Evolutionary conservation across 2,888 invertebrate species (phyloP), one percentile per base, ranked within the genome.

Genomic region (Phrixothrix hirtus): DNA sequence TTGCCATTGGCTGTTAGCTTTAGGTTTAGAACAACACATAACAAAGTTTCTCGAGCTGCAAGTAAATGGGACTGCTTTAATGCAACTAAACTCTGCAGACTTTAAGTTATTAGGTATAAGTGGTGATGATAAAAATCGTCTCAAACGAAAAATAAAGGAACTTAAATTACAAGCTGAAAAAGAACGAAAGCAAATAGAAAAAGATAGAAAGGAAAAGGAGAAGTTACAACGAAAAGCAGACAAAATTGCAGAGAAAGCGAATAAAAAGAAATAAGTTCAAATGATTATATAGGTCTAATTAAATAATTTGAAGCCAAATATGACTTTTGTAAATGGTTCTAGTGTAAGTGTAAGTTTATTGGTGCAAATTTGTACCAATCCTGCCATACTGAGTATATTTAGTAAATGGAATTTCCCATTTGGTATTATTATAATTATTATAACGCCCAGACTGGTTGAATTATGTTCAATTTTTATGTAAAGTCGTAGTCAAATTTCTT

Each of bases 81-180:
- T 98, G 34, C 86, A 89, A 58, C 80, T 98, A 44, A 95, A 95
- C 71, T 92, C 95, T 0, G 86, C 91, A 49, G 95, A 94, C 77
- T 85, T 98, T 59, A 98, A 97, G 79, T 83, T 87, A 59, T 81
- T 92, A 34, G 91, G 91, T 34, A 85, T 92, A 36, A 81, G 82
- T 43, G 83, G 85, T 26, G 89, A 91, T 54, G 92, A 92, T 74
- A 92, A 92, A 73, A 85, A 85, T 58, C 84, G 88, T 60, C 80
- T 93, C 71, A 93, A 93, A 75, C 82, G 91, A 29, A 89, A 90
- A 72, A 83, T 93, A 61, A 93, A 93, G 76, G 92, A 92, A 64
- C 80, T 93, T 34, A 85, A 88, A 65, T 77, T 84, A 52, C 87
- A 87, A 68, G 85, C 85, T 21, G 87, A 87, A 63, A 84, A 84